These are phyloP conservation scores for Campoletis sonorensis DNA, from an alignment of 1,140 invertebrate genomes.

Conservation along the genomic window DNA sequence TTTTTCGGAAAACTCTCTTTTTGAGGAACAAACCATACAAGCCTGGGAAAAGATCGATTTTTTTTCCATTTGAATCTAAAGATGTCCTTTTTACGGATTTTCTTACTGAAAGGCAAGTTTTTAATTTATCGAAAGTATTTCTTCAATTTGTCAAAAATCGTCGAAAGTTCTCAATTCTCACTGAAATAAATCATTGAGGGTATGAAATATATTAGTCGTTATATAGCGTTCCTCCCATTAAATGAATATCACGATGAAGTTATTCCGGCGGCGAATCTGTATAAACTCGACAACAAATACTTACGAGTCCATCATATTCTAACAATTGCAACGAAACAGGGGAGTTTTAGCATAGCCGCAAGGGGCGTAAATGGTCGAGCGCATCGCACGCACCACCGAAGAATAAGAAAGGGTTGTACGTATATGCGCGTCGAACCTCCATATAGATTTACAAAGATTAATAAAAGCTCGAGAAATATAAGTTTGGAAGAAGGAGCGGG, in stretches of 20 bases:
- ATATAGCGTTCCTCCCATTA: background rate
- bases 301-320: background rate
- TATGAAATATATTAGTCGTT: background rate
- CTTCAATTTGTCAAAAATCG: too few species aligned
- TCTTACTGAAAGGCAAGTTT: too few species aligned
- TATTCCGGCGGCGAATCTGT: background rate
- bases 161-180: too few species aligned
- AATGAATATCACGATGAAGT: too few species aligned
- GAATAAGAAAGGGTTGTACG: slow-evolving; percentile 1
- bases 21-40: too few species aligned
- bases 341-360: slow-evolving; percentile 20
- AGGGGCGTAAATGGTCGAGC: slow-evolving; percentile 25
- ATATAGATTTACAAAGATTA: background rate
- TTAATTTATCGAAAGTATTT: too few species aligned
- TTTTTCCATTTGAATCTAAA: too few species aligned
- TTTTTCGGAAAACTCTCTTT: too few species aligned
- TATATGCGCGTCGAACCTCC: background rate
- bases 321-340: background rate
- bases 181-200: background rate
- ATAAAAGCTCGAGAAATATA: background rate
- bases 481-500: slow-evolving; percentile 20
- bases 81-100: too few species aligned
- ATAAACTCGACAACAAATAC: background rate
- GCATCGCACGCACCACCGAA: slow-evolving; percentile 21
- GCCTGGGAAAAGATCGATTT: too few species aligned